Base-by-base conservation (phyloP, 30 jellyfish, hydroid and myxozoan species). In the Turritopsis rubra region DNA sequence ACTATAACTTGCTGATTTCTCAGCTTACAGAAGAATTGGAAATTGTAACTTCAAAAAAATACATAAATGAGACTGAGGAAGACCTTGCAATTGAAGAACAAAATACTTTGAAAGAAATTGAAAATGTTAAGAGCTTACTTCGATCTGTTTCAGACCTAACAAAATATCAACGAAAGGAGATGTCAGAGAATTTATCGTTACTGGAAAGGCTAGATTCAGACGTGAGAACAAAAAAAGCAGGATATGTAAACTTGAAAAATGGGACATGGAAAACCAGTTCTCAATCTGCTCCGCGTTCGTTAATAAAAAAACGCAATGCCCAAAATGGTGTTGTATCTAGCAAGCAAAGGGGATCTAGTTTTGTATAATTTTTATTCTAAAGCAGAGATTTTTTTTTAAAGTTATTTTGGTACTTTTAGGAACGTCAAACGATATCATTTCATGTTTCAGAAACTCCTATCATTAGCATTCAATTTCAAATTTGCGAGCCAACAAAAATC, bases 181-280 rank as follows among this genome's bases (percentile, higher is more conserved):
- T 80, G 87, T 65, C 79, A 18, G 53, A 65, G 53, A 80, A 80
- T 53, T 22, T 80, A 21, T 23, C 52, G 1, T 1, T 80, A 25
- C 3, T 80, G 65, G 87, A 80, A 23, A n/a, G 65, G 41, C 52
- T 80, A 65, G 87, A 80, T 53, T 30, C 28, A 17, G 87, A 80
- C 16, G 25, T 53, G 18, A 53, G 82, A 80, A 53, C 82, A 19
- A 53, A 80, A 65, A 80, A 80, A 26, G 87, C 87, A 13, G 81
- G 65, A 7, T 25, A 52, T 80, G 83, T 21, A n/a, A 80, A 80
- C 65, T 80, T 80, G 65, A 80, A 54, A 65, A 80, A 53, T 65
- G 87, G 87, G 7, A 31, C 53, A 16, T 80, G 87, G 87, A 80
- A 70, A 70, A 80, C 87, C 41, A 80, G 65, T 75, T 21, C 87